phyloP scores from a whole-genome alignment of 1,140 invertebrate genomes.

The Battus philenor region DNA sequence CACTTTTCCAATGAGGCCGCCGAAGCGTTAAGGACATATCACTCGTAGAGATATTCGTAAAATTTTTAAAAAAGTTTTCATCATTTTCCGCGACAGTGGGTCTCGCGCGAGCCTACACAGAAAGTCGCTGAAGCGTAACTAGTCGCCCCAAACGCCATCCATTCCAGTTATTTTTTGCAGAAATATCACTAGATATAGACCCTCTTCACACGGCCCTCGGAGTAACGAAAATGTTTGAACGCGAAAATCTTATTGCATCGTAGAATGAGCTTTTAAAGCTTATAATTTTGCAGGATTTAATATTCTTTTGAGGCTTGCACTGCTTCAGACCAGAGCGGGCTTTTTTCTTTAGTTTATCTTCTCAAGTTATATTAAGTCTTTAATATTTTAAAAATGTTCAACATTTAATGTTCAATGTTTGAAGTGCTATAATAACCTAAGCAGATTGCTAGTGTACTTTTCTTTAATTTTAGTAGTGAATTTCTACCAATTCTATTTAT shows the following conservation, averaged over 20 bases:
- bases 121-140: slow-evolving; percentile 36
- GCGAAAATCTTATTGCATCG: slow-evolving; percentile 2
- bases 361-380: too few relatives aligned
- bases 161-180: slow-evolving; percentile 50
- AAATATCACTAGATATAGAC: slow-evolving; percentile 50
- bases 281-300: too few relatives aligned
- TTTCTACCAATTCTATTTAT: too few relatives aligned
- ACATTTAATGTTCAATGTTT: too few relatives aligned
- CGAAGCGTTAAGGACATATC: not conserved
- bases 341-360: too few relatives aligned
- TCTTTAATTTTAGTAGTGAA: too few relatives aligned
- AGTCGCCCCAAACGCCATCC: slow-evolving; percentile 32
- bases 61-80: not conserved
- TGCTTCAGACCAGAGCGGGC: too few relatives aligned
- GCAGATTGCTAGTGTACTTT: too few relatives aligned
- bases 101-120: slow-evolving; percentile 24
- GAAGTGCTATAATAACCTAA: too few relatives aligned
- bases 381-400: too few relatives aligned
- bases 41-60: not conserved
- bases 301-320: too few relatives aligned
- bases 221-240: slow-evolving; percentile 10
- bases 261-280: too few relatives aligned
- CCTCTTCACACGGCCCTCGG: slow-evolving; percentile 38
- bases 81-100: slow-evolving; percentile 21
- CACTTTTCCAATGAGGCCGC: not conserved